Evolutionary conservation across 2,797 vertebrate species (phyloP).

Genomic region (Dallia pectoralis): DNA sequence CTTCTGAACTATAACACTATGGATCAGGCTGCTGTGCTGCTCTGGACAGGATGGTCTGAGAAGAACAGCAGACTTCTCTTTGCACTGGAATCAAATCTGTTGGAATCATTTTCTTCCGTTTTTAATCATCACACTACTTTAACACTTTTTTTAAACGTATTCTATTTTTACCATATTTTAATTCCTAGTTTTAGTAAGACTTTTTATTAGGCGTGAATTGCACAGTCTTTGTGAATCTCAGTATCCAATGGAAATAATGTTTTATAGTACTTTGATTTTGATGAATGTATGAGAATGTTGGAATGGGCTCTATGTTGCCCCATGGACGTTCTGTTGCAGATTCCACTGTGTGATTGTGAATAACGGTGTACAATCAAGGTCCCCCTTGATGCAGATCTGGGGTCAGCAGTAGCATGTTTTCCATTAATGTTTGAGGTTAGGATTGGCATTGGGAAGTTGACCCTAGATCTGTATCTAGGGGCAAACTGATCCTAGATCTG

Average conservation of each 20-base stretch:
- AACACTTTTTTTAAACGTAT: conserved; percentile 14
- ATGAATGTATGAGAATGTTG: background rate
- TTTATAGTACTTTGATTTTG: conserved; percentile 38
- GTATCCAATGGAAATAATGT: background rate
- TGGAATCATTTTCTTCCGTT: conserved; percentile 27
- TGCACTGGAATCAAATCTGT: conserved; percentile 58
- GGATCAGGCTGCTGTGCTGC: conserved; percentile 8
- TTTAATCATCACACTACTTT: conserved; percentile 48
- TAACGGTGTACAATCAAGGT: background rate
- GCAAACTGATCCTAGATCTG: background rate
- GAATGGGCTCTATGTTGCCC: background rate
- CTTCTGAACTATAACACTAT: conserved; percentile 2
- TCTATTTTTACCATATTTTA: conserved; percentile 27
- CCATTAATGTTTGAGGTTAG: background rate
- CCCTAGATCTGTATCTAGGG: background rate
- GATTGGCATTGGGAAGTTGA: background rate
- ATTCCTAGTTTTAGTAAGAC: conserved; percentile 48
- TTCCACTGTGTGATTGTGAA: background rate
- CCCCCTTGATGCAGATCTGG: background rate
- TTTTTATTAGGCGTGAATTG: conserved; percentile 43
- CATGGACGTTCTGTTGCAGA: too few species aligned
- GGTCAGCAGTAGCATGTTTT: background rate
- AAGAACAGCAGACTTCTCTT: conserved; percentile 38
- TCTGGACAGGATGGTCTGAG: background rate
- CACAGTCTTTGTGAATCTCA: conserved; percentile 49